Conservation (phyloP, 2,888 invertebrate genomes). For the Pollenia amentaria region DNA sequence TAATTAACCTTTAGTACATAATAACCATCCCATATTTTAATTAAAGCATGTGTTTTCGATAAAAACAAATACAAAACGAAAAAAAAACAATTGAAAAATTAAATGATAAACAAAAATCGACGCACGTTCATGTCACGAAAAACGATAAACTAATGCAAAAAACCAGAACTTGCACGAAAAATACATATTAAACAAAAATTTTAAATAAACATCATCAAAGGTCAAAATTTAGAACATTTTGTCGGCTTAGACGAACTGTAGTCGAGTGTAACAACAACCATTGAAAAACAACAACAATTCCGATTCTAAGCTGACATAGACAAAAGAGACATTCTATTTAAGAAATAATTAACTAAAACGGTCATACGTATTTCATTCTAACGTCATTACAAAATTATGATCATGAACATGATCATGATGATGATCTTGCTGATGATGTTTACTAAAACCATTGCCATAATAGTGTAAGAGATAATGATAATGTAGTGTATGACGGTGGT, state of each 20-base stretch:
- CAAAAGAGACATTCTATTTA: slow-evolving; percentile 58
- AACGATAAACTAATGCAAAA: not conserved
- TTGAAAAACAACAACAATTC: not conserved
- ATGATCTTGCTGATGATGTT: not conserved
- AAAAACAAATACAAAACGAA: not conserved
- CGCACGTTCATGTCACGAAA: slow-evolving; percentile 56
- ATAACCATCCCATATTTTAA: slow-evolving; percentile 62
- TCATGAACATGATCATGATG: slow-evolving; percentile 11
- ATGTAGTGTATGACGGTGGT: slow-evolving; percentile 34
- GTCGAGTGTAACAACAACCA: slow-evolving; percentile 27
- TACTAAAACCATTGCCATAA: slow-evolving; percentile 1
- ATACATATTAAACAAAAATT: slow-evolving; percentile 5
- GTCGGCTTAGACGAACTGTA: slow-evolving; percentile 30
- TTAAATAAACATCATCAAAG: slow-evolving; percentile 57
- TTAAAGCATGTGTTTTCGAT: slow-evolving; percentile 45
- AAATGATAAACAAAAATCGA: slow-evolving; percentile 41
- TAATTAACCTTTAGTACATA: not conserved
- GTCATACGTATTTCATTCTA: slow-evolving; percentile 16
- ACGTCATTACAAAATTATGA: slow-evolving; percentile 60
- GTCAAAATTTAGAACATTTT: slow-evolving; percentile 64
- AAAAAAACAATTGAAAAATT: slow-evolving; percentile 2
- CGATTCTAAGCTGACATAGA: slow-evolving; percentile 18
- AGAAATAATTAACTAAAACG: slow-evolving; percentile 62
- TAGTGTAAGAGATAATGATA: slow-evolving; percentile 13
- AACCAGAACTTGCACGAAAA: not conserved